Evolutionary conservation across 2,888 invertebrate species (phyloP), one percentile per base, ranked within the genome.

Genomic region (Lasioglossum leucozonium): DNA sequence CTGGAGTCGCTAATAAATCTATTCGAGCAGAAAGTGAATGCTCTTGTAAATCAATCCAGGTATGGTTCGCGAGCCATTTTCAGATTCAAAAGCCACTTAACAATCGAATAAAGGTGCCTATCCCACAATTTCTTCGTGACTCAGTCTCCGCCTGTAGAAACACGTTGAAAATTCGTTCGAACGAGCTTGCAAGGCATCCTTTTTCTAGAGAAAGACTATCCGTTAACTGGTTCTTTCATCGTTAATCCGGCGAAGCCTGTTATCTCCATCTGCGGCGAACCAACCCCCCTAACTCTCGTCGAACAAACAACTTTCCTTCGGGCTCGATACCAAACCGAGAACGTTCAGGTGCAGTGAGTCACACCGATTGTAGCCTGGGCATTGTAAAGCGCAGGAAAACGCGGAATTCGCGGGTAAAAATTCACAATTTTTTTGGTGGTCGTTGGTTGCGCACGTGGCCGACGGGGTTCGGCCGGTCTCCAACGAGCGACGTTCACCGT

Each of bases 381-480:
- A 74, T 40, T 51, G 77, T 71, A 44, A 72, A 62, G 51, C 62
- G 34, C 34, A 16, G 34, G 55, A 65, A 84, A 71, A 42, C 62
- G 58, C 10, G 26, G 76, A 79, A 77, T 79, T 65, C n/a, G 0
- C 10, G n/a, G 42, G n/a, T 11, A 55, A 79, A 80, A 84, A 67
- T 40, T 22, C 4, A 18, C 10, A 47, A 78, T 79, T 86, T 88
- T n/a, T 88, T 81, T 42, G 69, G 40, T 13, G 42, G 55, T 18
- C 72, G 42, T 51, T 34, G 22, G 67, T 65, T 76, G 86, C 82
- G 86, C 86, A 87, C 87, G 87, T 81, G 87, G 78, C 67, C 65
- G 42, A 40, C 30, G 77, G 37, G 34, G 62, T 62, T 58, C 47
- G 34, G 67, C 47, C 58, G 80, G 58, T 84, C 73, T 79, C 72